Evolutionary conservation across 2,113 vertebrate species (phyloP).

Genomic region (Cyanoliseus patagonus): DNA sequence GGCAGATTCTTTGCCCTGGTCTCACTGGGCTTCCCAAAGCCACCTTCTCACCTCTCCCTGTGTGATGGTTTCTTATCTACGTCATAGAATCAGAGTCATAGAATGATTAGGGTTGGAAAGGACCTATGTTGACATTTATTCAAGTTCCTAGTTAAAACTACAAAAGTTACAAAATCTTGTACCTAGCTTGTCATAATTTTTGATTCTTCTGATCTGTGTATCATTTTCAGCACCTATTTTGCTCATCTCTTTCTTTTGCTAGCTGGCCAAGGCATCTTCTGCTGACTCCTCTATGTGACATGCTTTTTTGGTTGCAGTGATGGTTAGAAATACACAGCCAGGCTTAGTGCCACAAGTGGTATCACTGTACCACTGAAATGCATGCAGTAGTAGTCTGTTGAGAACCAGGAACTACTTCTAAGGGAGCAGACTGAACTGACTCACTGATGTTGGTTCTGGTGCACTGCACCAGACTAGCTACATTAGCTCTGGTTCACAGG

Average conservation of each 20-base stretch:
- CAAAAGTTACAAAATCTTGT: neutral
- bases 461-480: neutral
- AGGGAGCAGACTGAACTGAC: neutral
- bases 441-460: neutral
- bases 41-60: accelerated
- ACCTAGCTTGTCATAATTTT: neutral
- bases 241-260: neutral
- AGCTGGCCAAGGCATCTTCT: neutral
- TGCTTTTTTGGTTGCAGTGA: neutral
- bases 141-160: neutral
- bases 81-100: neutral
- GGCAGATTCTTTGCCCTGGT: neutral
- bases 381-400: neutral
- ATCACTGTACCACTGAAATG: neutral
- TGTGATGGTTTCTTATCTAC: neutral
- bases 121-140: neutral
- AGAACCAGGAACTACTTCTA: neutral
- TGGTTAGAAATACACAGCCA: neutral
- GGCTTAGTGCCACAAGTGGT: neutral
- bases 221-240: neutral
- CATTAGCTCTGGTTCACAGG: neutral
- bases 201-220: neutral
- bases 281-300: neutral
- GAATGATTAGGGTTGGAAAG: neutral
- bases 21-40: neutral